A percentile compares a stretch with the other conserved stretches of the same genome.
These are phyloP conservation scores for Drosophila pullipes DNA, from an alignment of 2,888 invertebrate genomes.

Conservation along the genomic window DNA sequence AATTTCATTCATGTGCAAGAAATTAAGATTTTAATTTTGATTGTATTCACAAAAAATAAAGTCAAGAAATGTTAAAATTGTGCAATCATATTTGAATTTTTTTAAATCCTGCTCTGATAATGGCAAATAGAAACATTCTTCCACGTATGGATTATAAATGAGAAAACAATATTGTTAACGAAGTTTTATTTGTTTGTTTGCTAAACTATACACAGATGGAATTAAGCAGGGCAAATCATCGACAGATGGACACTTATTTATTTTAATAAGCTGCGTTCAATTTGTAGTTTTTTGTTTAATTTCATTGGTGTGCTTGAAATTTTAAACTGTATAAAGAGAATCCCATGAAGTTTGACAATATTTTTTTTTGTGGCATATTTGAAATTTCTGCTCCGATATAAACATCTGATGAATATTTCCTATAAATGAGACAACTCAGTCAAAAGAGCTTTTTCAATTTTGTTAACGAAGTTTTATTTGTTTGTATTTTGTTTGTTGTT, in stretches of 20 bases:
- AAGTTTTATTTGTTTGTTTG: conserved; percentile 45
- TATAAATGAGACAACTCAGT: conserved; percentile 30
- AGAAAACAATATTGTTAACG: conserved; percentile 29
- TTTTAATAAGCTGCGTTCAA: neutral
- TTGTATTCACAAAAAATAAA: neutral
- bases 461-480: conserved; percentile 49
- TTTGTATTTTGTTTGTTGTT: conserved; percentile 4
- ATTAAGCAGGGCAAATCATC: conserved; percentile 64
- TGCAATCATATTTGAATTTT: neutral
- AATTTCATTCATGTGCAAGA: neutral
- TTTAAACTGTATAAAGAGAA: neutral
- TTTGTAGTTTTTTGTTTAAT: neutral
- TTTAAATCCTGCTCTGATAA: neutral
- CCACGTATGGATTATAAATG: conserved; percentile 17
- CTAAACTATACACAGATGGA: conserved; percentile 68
- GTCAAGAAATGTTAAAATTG: neutral
- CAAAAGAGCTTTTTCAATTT: neutral
- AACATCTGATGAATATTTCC: neutral
- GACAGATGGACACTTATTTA: neutral
- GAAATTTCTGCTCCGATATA: neutral
- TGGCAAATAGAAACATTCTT: neutral
- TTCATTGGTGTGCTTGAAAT: neutral
- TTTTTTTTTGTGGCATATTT: no score
- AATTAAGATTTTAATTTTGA: neutral
- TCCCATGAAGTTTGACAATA: neutral